Conservation (phyloP, 2,797 vertebrate species). For the Parauchenoglanis ngamensis region DNA sequence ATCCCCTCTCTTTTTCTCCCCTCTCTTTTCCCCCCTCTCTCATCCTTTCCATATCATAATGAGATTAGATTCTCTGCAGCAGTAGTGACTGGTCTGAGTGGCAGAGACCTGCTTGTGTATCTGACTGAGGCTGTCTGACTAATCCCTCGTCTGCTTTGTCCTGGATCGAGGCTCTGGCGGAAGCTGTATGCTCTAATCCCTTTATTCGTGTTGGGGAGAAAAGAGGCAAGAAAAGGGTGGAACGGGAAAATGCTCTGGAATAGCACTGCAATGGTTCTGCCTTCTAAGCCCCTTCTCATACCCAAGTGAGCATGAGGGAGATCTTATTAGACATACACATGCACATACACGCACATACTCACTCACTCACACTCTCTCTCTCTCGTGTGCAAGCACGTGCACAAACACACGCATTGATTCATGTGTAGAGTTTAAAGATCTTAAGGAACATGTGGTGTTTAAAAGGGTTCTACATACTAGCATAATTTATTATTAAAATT, state of each 20-base stretch:
- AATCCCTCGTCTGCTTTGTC: slow-evolving; percentile 91
- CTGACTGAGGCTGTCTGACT: slow-evolving; percentile 88
- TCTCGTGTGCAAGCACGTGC: slow-evolving; percentile 20
- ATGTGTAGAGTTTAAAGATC: background rate
- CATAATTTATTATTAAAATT: background rate
- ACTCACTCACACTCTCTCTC: background rate
- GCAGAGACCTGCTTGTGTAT: slow-evolving; percentile 97
- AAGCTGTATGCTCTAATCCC: slow-evolving; percentile 98
- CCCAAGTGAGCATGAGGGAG: slow-evolving; percentile 80
- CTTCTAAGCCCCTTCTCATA: slow-evolving; percentile 66
- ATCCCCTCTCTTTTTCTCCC: slow-evolving; percentile 9
- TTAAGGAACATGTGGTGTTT: slow-evolving; percentile 1
- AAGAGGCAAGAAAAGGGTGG: slow-evolving; percentile 83
- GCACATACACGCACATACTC: slow-evolving; percentile 47
- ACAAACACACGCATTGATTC: background rate
- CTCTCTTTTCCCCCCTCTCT: slow-evolving; percentile 29
- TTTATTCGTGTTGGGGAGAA: slow-evolving; percentile 96
- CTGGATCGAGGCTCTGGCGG: slow-evolving; percentile 88
- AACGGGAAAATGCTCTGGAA: slow-evolving; percentile 84
- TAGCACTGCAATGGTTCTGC: slow-evolving; percentile 62
- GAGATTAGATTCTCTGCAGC: slow-evolving; percentile 90
- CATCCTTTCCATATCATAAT: slow-evolving; percentile 86
- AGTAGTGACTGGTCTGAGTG: slow-evolving; percentile 86
- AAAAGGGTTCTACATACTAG: background rate
- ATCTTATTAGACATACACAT: slow-evolving; percentile 71